Base-by-base conservation (phyloP, 2,888 invertebrate genomes). In the Danaus chrysippus region DNA sequence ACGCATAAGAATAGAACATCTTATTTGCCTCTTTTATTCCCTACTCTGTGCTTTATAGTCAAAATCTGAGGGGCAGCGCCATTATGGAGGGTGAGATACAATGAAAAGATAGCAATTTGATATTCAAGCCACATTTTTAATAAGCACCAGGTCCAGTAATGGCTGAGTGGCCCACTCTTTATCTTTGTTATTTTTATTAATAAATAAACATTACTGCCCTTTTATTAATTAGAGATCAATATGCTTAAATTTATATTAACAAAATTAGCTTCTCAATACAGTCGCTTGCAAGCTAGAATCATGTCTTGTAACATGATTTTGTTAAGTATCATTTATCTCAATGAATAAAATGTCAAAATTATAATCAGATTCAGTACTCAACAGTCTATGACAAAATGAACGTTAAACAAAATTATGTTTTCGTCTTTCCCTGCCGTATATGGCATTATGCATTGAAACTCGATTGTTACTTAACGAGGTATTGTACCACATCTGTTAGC, bases 91-190 rank as follows among this genome's bases (percentile, higher is more conserved):
- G 87, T 77, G 77, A 75, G 69, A 71, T 71, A 89, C 86, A 89
- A 88, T 84, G 77, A 83, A 74, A 73, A 87, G 89, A 91, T 86
- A 87, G 90, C 90, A 91, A 91, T 91, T 91, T 91, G 90, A 91
- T 91, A 91, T 91, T 90, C 89, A 86, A 85, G 90, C 91, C 91
- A 91, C 91, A 91, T 90, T 91, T 91, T 91, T 91, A 91, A 91
- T 91, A 91, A 91, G 90, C 82, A 79, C 75, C 75, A 71, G 73
- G 72, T 73, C 75, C 72, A 73, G 72, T 85, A 86, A 87, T 83
- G 81, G 82, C 70, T 73, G 73, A 78, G 76, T 75, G 76, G 86
- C 87, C 86, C 81, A 83, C 83, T 85, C 77, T 82, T 85, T 81
- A 49, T 49, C 49, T 49, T 49, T 49, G 49, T 49, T 49, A 17